Evolutionary conservation across 2,113 vertebrate genomes (phyloP), one percentile per base, ranked within the genome.

Genomic region (Tor tambroides): DNA sequence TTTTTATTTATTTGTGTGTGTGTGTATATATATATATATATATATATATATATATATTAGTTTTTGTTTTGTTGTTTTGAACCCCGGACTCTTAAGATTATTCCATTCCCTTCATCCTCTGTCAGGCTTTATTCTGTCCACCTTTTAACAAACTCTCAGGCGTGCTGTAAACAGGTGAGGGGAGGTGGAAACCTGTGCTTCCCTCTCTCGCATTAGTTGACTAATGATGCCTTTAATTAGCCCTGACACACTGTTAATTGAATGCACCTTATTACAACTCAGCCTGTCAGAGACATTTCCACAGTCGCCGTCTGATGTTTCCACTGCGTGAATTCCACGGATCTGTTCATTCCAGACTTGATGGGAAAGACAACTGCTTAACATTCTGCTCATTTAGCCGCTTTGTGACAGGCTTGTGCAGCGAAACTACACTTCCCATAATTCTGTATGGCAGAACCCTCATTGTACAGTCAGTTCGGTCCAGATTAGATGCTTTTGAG

Each of bases 241-340:
- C 78, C 84, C 86, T 91, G 94, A 91, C 94, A 93, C 90, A 89
- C 85, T 72, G 87, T 93, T 94, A 94, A 94, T 95, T 93, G 91
- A 95, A 95, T 94, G 92, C 92, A 93, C 93, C 89, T 94, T 92
- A 94, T 94, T 92, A 94, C 94, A 93, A 92, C 92, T 92, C 91
- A 88, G 78, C 90, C 91, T 89, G 93, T 93, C 94, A 91, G 59
- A 86, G 88, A 90, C 85, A 91, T 93, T 93, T 87, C 85, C 87
- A 81, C 87, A 84, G 91, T 87, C 89, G 77, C 59, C 49, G 0
- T 56, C 90, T 90, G 89, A 90, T 90, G 90, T 91, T 92, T 46
- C 43, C 89, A 89, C 85, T 63, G 35, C 35, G 10, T 28, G 23
- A 51, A 77, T 9, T 51, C 23, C 75, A 19, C 14, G 1, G 75